Conservation (phyloP, 2,888 invertebrate species). For the Phortica okadai region DNA sequence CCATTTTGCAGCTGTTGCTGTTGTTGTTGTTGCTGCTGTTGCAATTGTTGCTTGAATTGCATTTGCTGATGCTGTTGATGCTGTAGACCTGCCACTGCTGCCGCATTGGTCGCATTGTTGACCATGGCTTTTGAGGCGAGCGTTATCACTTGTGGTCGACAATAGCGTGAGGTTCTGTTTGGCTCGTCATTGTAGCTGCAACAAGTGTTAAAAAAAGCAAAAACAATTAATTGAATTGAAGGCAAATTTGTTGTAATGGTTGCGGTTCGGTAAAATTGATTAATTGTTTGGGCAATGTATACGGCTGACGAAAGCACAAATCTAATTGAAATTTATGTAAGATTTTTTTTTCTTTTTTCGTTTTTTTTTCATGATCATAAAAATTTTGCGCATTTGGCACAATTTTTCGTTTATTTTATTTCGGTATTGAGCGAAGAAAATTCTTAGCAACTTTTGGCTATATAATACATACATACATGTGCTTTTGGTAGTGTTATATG, state of each 20-base stretch:
- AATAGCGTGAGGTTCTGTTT: slow-evolving; percentile 71
- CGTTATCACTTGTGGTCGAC: slow-evolving; percentile 75
- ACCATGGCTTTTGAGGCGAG: slow-evolving; percentile 74
- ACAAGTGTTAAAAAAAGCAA: slow-evolving; percentile 28
- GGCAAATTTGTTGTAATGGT: neutral
- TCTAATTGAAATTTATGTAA: slow-evolving; percentile 26
- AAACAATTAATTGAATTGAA: slow-evolving; percentile 2
- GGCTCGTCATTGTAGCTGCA: slow-evolving; percentile 74
- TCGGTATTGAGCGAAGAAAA: neutral
- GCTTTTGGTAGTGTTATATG: neutral
- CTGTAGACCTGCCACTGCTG: slow-evolving; percentile 46
- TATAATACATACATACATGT: neutral
- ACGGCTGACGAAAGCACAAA: slow-evolving; percentile 18
- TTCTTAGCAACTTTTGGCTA: neutral
- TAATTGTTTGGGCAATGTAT: neutral
- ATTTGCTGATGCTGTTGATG: slow-evolving; percentile 53
- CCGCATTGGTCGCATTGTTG: slow-evolving; percentile 67
- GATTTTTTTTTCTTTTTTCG: slow-evolving; percentile 20
- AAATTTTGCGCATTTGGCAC: slow-evolving; percentile 52
- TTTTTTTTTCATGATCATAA: slow-evolving; percentile 34
- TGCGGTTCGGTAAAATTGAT: neutral
- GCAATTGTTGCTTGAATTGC: slow-evolving; percentile 29
- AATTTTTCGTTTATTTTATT: slow-evolving; percentile 37
- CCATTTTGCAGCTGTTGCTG: slow-evolving; percentile 58
- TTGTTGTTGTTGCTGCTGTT: slow-evolving; percentile 56